Evolutionary conservation across 1,140 invertebrate genomes (phyloP).

Genomic region (Acyrthosiphon pisum): DNA sequence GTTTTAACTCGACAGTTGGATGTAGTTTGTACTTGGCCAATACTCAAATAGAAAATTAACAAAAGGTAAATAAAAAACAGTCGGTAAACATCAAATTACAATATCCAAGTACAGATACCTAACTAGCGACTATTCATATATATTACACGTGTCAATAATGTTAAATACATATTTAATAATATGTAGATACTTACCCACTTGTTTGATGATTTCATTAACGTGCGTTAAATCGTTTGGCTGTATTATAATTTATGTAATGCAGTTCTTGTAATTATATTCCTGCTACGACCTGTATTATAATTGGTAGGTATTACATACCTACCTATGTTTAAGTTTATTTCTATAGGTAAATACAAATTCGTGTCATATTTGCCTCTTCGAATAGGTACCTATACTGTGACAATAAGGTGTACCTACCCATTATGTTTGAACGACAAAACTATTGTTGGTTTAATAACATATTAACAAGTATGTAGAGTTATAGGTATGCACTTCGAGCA

Average conservation of each 20-base stretch:
- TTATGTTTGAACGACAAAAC: not conserved
- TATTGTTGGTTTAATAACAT: not conserved
- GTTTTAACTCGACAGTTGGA: not conserved
- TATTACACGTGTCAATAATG: not conserved
- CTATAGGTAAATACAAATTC: not conserved
- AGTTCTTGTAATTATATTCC: not conserved
- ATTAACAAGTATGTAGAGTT: not conserved
- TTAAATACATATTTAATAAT: not conserved
- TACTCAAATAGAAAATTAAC: not conserved
- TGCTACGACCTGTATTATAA: not conserved
- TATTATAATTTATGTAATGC: not conserved
- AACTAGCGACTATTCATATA: not conserved
- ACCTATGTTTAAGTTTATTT: not conserved
- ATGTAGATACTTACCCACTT: not conserved
- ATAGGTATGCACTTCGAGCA: not conserved
- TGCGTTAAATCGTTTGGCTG: not conserved
- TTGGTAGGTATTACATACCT: no score
- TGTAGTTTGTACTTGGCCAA: not conserved
- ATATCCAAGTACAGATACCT: not conserved
- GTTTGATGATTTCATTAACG: not conserved
- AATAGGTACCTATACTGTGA: not conserved
- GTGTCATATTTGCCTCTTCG: not conserved
- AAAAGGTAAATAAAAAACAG: not conserved
- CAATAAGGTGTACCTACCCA: not conserved
- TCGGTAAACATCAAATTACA: not conserved